These are phyloP conservation scores for Halcyon smyrnensis DNA, from an alignment of 2,797 vertebrate species.

Conservation along the genomic window DNA sequence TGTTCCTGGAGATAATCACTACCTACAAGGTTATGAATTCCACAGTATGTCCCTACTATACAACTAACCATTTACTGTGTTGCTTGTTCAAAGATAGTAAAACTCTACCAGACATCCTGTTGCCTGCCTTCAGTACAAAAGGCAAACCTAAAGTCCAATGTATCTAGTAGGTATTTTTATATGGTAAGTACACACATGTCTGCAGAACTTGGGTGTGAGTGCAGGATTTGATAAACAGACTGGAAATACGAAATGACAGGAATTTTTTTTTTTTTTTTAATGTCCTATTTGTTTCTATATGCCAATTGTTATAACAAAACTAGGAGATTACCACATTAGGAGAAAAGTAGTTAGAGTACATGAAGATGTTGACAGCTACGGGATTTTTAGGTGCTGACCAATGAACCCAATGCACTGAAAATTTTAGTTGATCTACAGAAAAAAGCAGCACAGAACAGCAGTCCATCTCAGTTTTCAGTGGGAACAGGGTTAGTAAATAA, in stretches of 20 bases:
- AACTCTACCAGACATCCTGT: too few relatives aligned
- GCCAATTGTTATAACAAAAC: not conserved
- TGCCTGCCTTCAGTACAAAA: not conserved
- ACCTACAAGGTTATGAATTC: too few relatives aligned
- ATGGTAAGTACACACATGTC: not conserved
- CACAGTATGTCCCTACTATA: too few relatives aligned
- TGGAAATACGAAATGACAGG: not conserved
- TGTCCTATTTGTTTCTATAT: not conserved
- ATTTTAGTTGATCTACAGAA: not conserved
- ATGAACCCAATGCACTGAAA: not conserved
- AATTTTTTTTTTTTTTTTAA: not conserved
- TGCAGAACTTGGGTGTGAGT: not conserved
- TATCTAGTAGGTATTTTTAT: not conserved
- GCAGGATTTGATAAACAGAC: not conserved
- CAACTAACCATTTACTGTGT: too few relatives aligned
- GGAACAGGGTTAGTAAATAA: not conserved
- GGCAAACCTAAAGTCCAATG: not conserved
- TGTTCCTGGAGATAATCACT: too few relatives aligned
- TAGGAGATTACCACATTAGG: not conserved
- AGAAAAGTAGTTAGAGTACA: not conserved
- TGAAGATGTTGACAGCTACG: not conserved
- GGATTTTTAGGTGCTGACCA: not conserved
- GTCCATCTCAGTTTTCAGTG: not conserved
- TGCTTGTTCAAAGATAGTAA: too few relatives aligned
- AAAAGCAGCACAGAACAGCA: not conserved